Evolutionary conservation across 2,888 invertebrate genomes (phyloP).

Genomic region (Panopea generosa): DNA sequence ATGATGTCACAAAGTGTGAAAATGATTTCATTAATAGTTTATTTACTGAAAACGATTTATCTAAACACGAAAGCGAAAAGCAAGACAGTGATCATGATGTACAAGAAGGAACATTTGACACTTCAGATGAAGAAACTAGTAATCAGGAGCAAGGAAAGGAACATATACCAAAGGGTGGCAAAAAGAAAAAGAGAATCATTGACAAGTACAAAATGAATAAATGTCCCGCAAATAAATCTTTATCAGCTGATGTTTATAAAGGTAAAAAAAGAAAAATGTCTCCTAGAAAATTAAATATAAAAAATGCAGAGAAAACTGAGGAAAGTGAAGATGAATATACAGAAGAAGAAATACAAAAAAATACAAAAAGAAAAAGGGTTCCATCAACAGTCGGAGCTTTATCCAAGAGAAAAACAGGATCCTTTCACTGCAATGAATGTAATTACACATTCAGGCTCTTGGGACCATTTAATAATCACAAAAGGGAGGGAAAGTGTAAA

Average conservation of each 20-base stretch:
- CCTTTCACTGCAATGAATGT: slow-evolving; percentile 53
- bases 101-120: too few relatives aligned
- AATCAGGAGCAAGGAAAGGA: too few relatives aligned
- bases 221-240: too few relatives aligned
- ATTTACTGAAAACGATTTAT: background rate
- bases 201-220: too few relatives aligned
- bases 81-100: too few relatives aligned
- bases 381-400: too few relatives aligned
- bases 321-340: background rate
- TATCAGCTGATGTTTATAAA: too few relatives aligned
- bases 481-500: slow-evolving; percentile 50
- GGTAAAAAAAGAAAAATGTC: background rate
- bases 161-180: too few relatives aligned
- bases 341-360: background rate
- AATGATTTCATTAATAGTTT: background rate
- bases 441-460: slow-evolving; percentile 40
- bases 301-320: background rate
- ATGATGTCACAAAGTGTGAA: background rate
- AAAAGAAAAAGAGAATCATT: too few relatives aligned
- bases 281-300: background rate
- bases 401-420: background rate
- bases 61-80: too few relatives aligned
- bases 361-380: background rate
- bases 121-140: too few relatives aligned
- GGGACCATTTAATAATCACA: slow-evolving; percentile 49